Conservation (phyloP, 2,797 vertebrate genomes). For the Denticeps clupeoides region DNA sequence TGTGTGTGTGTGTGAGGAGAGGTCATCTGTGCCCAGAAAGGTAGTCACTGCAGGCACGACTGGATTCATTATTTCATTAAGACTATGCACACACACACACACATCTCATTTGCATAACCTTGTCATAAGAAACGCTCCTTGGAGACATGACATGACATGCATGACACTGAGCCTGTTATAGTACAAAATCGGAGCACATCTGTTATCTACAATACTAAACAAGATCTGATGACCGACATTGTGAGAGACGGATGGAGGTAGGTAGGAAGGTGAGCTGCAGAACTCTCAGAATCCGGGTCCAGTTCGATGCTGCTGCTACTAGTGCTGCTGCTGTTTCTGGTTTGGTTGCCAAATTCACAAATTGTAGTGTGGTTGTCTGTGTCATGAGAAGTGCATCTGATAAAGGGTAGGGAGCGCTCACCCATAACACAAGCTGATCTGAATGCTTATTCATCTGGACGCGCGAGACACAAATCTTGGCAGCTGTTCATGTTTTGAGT, state of each 20-base stretch:
- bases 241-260: too few species aligned
- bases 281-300: too few species aligned
- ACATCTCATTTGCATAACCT: slow-evolving; percentile 41
- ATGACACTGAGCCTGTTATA: slow-evolving; percentile 33
- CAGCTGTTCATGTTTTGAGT: slow-evolving; percentile 20
- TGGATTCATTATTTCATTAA: too few species aligned
- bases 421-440: slow-evolving; percentile 32
- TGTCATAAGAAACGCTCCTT: slow-evolving; percentile 33
- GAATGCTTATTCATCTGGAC: slow-evolving; percentile 35
- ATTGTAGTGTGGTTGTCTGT: too few species aligned
- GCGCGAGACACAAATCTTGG: slow-evolving; percentile 28
- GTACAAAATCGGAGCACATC: slow-evolving; percentile 34
- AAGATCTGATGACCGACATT: too few species aligned
- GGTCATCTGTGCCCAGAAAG: slow-evolving; percentile 23
- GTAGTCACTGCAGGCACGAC: slow-evolving; percentile 7
- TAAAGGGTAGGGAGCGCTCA: slow-evolving; percentile 24
- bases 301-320: too few species aligned
- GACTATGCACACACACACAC: neutral
- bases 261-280: too few species aligned
- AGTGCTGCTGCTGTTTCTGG: too few species aligned
- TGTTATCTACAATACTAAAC: too few species aligned
- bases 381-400: too few species aligned
- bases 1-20: too few species aligned
- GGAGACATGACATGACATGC: slow-evolving; percentile 35
- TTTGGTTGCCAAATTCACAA: too few species aligned